phyloP scores from a whole-genome alignment of 2,113 vertebrate genomes.

The Heliornis fulica region DNA sequence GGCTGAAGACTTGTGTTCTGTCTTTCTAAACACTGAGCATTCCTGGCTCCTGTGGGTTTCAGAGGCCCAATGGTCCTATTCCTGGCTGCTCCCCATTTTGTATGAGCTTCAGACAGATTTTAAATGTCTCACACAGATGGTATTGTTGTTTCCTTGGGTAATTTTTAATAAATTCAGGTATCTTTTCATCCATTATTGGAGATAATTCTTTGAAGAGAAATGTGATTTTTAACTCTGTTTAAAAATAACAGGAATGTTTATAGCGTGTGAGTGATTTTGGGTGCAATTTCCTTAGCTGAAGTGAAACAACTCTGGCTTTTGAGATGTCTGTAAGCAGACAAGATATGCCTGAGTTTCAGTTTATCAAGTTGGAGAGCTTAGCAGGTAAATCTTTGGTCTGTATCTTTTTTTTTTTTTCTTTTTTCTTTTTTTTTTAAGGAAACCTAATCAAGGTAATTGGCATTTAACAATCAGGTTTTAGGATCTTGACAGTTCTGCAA shows the following conservation, averaged over 20 bases:
- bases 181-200: neutral
- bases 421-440: neutral
- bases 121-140: neutral
- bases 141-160: neutral
- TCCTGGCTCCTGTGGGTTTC: neutral
- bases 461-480: slow-evolving; percentile 52
- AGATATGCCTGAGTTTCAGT: neutral
- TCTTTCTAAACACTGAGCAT: neutral
- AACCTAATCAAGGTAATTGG: slow-evolving; percentile 52
- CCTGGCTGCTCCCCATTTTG: neutral
- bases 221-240: neutral
- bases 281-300: neutral
- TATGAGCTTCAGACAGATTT: neutral
- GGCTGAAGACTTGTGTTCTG: neutral
- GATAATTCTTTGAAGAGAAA: neutral
- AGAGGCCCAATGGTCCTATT: neutral
- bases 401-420: neutral
- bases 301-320: neutral
- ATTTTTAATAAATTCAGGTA: neutral
- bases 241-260: neutral
- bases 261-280: neutral
- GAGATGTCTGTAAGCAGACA: neutral
- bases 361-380: neutral
- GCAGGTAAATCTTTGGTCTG: neutral
- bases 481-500: slow-evolving; percentile 60